A percentile compares a stretch with the other conserved stretches of the same genome.
phyloP scores from a whole-genome alignment of 2,113 vertebrate species.

The cattle (Bos taurus) region DNA sequence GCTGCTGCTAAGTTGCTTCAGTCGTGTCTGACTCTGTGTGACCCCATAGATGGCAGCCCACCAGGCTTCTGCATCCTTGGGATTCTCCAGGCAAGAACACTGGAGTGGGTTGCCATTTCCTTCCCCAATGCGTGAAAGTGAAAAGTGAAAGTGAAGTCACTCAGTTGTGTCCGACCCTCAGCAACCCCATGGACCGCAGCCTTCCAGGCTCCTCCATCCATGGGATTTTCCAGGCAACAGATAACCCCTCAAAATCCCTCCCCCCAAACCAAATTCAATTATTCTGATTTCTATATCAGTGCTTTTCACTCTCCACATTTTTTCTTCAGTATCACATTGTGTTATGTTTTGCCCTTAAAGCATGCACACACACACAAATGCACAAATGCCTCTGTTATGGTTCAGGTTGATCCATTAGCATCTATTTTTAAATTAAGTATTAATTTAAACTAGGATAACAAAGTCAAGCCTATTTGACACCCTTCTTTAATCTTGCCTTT shows the following conservation, averaged over 20 bases:
- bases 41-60: too few species aligned
- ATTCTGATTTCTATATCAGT: not conserved
- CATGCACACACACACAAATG: not conserved
- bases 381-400: not conserved
- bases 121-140: too few species aligned
- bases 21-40: too few species aligned
- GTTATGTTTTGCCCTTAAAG: not conserved
- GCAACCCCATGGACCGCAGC: too few species aligned
- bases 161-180: too few species aligned
- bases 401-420: not conserved
- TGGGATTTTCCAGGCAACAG: too few species aligned
- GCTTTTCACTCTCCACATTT: not conserved
- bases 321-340: not conserved
- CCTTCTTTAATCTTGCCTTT: conserved; percentile 39
- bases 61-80: too few species aligned
- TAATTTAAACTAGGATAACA: conserved; percentile 18
- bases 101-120: too few species aligned
- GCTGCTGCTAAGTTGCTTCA: too few species aligned
- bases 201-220: too few species aligned
- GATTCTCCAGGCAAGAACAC: too few species aligned
- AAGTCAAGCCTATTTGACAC: not conserved
- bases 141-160: too few species aligned
- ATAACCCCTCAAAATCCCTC: not conserved
- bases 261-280: accelerated
- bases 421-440: conserved; percentile 22